A percentile compares a stretch with the other conserved stretches of the same genome.
phyloP scores from a whole-genome alignment of 2,888 invertebrate species.

The Pediacus dermestoides region DNA sequence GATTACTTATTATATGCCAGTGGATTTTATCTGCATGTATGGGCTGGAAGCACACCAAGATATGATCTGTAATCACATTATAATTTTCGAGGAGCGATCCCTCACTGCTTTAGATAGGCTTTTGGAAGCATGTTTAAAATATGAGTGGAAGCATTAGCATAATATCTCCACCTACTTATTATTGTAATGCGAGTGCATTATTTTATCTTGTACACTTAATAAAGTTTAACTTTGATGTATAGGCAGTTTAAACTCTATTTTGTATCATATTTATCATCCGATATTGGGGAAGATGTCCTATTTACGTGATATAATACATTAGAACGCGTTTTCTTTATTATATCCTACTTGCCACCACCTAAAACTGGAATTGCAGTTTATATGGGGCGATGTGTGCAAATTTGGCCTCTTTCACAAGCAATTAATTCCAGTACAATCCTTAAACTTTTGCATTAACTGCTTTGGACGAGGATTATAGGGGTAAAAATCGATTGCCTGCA shows the following conservation, averaged over 20 bases:
- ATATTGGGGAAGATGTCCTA: too few relatives aligned
- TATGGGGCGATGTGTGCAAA: too few relatives aligned
- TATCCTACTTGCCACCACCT: too few relatives aligned
- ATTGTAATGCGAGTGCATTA: slow-evolving; percentile 1
- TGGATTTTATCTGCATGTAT: slow-evolving; percentile 1
- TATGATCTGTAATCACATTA: slow-evolving; percentile 5
- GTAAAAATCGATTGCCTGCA: too few relatives aligned
- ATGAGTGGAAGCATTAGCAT: slow-evolving; percentile 1
- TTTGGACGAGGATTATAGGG: too few relatives aligned
- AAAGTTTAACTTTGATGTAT: slow-evolving; percentile 3
- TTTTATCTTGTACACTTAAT: background rate
- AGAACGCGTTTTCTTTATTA: too few relatives aligned
- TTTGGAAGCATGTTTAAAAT: slow-evolving; percentile 2
- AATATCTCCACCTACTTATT: slow-evolving; percentile 3
- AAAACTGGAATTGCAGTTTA: too few relatives aligned
- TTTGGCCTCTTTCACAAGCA: too few relatives aligned
- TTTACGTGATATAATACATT: too few relatives aligned
- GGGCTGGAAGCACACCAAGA: background rate
- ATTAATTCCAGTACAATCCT: too few relatives aligned
- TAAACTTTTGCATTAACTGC: too few relatives aligned
- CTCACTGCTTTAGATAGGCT: background rate
- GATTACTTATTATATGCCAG: background rate
- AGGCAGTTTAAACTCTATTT: slow-evolving; percentile 4
- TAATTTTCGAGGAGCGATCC: slow-evolving; percentile 5
- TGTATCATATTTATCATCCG: too few relatives aligned